Evolutionary conservation across 2,797 vertebrate genomes (phyloP), one percentile per base, ranked within the genome.

Genomic region (Scyliorhinus canicula): DNA sequence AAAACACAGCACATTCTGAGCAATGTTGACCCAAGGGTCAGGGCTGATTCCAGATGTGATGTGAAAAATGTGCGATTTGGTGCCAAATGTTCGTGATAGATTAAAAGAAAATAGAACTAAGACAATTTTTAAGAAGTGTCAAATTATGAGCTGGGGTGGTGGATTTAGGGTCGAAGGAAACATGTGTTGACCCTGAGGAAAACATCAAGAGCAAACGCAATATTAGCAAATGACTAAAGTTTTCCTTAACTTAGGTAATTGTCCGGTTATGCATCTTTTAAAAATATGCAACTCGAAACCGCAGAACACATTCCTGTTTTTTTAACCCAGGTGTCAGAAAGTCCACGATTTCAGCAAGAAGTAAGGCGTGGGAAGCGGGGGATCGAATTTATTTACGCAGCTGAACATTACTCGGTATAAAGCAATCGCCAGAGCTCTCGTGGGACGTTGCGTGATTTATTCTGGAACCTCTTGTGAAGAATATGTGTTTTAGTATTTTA

Each of bases 401-500:
- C 88, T 91, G 88, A 40, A 4, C n/a, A 65, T 91, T 40, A 26
- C 88, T 91, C 40, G 2, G 40, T 65, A 44, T 57, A 65, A 91
- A 65, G n/a, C n/a, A 91, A 35, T 12, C 6, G 21, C 21, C 57
- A 40, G 57, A 11, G 60, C 21, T 24, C 88, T 65, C 26, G 11
- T 12, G 60, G 57, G 60, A 26, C 1, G 2, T 65, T 63, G 88
- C 26, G 60, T 44, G n/a, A 91, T 91, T 91, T 65, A 91, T 91
- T 91, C 57, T 91, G 88, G 60, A 91, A 91, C n/a, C 6, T 21
- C 12, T 65, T 91, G 57, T 60, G 24, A 63, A 91, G 88, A 91
- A 91, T 44, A 26, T 65, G 65, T 91, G 57, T n/a, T n/a, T n/a
- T n/a, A n/a, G n/a, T 65, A 91, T 91, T 63, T 91, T 44, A 65